phyloP scores from a whole-genome alignment of 2,113 vertebrate species.

The Chrysemys picta region DNA sequence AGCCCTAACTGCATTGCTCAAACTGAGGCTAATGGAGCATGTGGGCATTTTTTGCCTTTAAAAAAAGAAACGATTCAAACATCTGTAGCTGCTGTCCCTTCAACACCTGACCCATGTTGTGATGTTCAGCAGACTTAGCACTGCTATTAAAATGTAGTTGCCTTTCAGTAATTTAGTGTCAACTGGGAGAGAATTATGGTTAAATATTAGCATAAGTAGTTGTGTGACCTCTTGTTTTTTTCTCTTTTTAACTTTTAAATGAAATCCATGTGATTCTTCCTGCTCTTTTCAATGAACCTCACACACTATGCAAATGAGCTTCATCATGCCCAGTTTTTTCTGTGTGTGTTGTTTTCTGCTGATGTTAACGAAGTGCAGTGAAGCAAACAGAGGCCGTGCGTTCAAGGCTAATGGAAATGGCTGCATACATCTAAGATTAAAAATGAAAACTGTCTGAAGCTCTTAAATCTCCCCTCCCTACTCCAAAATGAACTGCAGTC shows the following conservation, averaged over 20 bases:
- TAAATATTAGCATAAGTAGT: conserved; percentile 35
- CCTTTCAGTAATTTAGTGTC: conserved; percentile 49
- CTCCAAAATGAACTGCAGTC: conserved; percentile 8
- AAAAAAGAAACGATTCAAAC: background rate
- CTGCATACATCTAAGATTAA: conserved; percentile 31
- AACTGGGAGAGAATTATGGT: conserved; percentile 13
- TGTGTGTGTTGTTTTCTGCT: background rate
- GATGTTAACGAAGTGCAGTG: conserved; percentile 30
- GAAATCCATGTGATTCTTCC: background rate
- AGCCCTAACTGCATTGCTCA: background rate
- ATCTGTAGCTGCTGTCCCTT: background rate
- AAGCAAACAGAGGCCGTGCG: background rate
- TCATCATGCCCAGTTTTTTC: background rate
- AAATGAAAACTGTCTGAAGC: conserved; percentile 42
- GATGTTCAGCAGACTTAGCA: conserved; percentile 38
- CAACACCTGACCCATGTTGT: background rate
- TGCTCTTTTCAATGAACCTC: background rate
- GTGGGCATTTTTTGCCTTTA: background rate
- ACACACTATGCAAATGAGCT: background rate
- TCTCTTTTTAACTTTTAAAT: background rate
- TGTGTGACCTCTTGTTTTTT: conserved; percentile 11
- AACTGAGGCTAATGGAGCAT: background rate
- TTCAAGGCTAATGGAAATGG: background rate
- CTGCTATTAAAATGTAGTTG: conserved; percentile 48
- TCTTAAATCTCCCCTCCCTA: conserved; percentile 20